Evolutionary conservation across 53 echinoderm and acorn worm genomes (phyloP).

Genomic region (Hippasteria phrygiana): DNA sequence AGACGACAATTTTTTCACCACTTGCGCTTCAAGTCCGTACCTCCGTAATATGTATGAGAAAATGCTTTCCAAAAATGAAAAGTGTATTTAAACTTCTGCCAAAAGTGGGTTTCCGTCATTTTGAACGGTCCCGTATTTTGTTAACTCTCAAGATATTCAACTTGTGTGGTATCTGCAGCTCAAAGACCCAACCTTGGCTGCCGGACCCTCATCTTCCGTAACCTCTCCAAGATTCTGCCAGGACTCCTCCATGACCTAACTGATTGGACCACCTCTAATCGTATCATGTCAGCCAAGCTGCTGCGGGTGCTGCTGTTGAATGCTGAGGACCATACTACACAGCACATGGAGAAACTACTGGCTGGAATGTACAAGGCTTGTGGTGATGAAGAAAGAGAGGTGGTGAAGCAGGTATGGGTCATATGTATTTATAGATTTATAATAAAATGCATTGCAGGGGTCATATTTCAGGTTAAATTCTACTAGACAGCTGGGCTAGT

Average conservation of each 20-base stretch:
- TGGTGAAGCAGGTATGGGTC: conserved; percentile 75
- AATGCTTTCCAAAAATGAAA: too few relatives aligned
- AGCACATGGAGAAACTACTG: conserved; percentile 90
- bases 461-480: too few relatives aligned
- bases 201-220: conserved; percentile 88
- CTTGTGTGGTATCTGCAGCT: conserved; percentile 49
- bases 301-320: conserved; percentile 84
- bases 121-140: neutral
- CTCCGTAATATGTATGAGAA: too few relatives aligned
- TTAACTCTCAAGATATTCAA: too few relatives aligned
- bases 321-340: conserved; percentile 95
- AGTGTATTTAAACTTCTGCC: too few relatives aligned
- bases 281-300: conserved; percentile 90
- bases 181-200: conserved; percentile 89
- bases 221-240: conserved; percentile 97
- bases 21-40: too few relatives aligned
- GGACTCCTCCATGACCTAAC: conserved; percentile 90
- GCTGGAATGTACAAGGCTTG: conserved; percentile 94
- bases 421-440: neutral
- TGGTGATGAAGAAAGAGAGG: conserved; percentile 85
- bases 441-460: too few relatives aligned
- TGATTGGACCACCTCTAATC: conserved; percentile 93
- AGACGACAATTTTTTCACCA: too few relatives aligned
- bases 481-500: too few relatives aligned
- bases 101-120: neutral